Percentiles rank a stretch among this genome's conserved stretches.
These are phyloP conservation scores for Oikopleura vanhoeffeni DNA, from an alignment of 23 tunicate genomes.

Conservation along the genomic window DNA sequence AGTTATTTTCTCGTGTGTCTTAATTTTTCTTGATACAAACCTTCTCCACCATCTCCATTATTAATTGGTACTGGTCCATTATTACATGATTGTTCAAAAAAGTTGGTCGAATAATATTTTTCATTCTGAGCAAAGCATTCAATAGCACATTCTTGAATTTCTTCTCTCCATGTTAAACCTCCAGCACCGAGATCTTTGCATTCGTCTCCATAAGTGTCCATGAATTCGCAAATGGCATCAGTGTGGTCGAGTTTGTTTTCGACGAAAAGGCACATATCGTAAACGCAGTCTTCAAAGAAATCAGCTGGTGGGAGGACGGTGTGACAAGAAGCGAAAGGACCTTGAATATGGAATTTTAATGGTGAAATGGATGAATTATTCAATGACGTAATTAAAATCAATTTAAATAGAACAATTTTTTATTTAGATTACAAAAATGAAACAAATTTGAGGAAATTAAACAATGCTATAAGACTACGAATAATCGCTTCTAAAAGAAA, in stretches of 20 bases:
- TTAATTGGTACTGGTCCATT: not conserved
- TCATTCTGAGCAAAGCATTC: not conserved
- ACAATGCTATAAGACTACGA: no score
- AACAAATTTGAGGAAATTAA: no score
- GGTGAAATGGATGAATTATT: no score
- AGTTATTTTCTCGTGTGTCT: no score
- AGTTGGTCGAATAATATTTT: not conserved
- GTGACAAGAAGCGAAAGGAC: not conserved
- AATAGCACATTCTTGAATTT: not conserved
- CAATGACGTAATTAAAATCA: no score
- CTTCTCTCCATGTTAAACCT: not conserved
- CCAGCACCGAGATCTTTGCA: not conserved
- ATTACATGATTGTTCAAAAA: not conserved
- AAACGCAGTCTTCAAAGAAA: not conserved
- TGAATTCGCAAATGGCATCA: not conserved
- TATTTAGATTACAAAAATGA: no score
- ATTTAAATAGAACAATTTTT: no score
- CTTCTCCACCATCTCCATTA: not conserved
- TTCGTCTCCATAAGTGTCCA: not conserved
- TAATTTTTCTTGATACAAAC: no score
- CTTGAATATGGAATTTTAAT: not conserved
- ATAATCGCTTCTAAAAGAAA: no score
- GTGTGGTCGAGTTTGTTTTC: not conserved
- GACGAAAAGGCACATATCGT: not conserved
- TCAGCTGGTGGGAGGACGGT: not conserved